Evolutionary conservation across 2,888 invertebrate species (phyloP), one percentile per base, ranked within the genome.

Genomic region (Monochamus alternatus): DNA sequence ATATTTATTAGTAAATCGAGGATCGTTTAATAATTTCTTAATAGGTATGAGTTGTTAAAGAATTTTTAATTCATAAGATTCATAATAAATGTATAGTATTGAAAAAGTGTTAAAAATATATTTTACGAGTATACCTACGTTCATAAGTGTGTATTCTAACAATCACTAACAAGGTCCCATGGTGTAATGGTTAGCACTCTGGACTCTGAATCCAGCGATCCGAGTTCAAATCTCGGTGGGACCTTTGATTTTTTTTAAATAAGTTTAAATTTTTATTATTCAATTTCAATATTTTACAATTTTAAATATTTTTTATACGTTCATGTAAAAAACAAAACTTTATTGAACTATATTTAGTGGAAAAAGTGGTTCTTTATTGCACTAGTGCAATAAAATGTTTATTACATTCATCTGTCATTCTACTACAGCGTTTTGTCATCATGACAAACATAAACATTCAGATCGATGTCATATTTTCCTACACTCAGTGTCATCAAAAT

Each of bases 101-200:
- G 38, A 4, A 38, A 38, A 22, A 22, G 1, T 22, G 22, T 22
- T 22, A 38, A 38, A 38, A 38, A 38, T 38, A 7, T 38, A 2
- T 38, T 5, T 38, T 38, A 7, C 22, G 38, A 5, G 38, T 7
- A 38, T 38, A 7, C 0, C 38, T 38, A 38, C 38, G 7, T 1
- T 38, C 38, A 38, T 38, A 5, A 38, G 0, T 0, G 4, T 38
- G 38, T 38, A 38, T 38, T 32, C n/a, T 9, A 32, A 60, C 43
- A n/a, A 5, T 58, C 0, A 32, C 14, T 10, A 0, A 67, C 64
- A 72, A 82, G 91, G 91, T 91, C 89, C 91, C 91, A 91, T 92
- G 91, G 91, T 91, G 91, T 91, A 91, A 91, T 90, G 91, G 91
- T 91, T 90, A 91, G 91, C 91, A 91, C 91, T 91, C 91, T 91